phyloP scores from a whole-genome alignment of 2,113 vertebrate species.

The Epinephelus fuscoguttatus region DNA sequence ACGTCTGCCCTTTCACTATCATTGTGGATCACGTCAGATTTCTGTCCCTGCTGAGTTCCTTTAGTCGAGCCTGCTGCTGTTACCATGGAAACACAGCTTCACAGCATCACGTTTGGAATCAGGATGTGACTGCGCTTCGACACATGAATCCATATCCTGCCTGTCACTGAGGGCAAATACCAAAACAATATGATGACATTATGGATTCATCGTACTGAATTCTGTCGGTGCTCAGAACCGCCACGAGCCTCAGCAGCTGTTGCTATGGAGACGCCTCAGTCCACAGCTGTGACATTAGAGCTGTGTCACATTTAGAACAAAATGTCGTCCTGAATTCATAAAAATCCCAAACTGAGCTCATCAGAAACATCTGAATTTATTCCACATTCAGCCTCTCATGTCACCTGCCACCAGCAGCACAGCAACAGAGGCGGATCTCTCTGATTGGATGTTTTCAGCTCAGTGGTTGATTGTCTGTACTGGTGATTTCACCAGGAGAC shows the following conservation, averaged over 20 bases:
- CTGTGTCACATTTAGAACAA: background rate
- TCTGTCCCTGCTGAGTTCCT: background rate
- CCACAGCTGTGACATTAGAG: background rate
- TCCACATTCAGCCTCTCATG: too few species aligned
- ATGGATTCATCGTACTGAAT: background rate
- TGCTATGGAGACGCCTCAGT: too few species aligned
- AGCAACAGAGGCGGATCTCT: too few species aligned
- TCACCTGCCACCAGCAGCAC: too few species aligned
- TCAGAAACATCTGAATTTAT: too few species aligned
- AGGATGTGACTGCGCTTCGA: too few species aligned
- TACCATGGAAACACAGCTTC: constrained; percentile 23
- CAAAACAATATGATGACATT: background rate
- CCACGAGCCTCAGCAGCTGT: too few species aligned
- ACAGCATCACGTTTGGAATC: constrained; percentile 3
- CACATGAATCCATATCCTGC: constrained; percentile 1
- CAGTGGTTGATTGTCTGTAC: background rate
- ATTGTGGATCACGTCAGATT: constrained; percentile 7
- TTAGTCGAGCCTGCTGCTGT: constrained; percentile 10
- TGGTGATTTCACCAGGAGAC: background rate
- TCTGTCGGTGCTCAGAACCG: too few species aligned
- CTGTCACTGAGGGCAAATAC: background rate
- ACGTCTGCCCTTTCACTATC: constrained; percentile 6
- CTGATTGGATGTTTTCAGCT: background rate
- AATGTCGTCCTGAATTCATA: background rate
- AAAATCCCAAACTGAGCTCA: background rate